These are phyloP conservation scores for Mallotus villosus DNA, from an alignment of 2,797 vertebrate species.

Conservation along the genomic window DNA sequence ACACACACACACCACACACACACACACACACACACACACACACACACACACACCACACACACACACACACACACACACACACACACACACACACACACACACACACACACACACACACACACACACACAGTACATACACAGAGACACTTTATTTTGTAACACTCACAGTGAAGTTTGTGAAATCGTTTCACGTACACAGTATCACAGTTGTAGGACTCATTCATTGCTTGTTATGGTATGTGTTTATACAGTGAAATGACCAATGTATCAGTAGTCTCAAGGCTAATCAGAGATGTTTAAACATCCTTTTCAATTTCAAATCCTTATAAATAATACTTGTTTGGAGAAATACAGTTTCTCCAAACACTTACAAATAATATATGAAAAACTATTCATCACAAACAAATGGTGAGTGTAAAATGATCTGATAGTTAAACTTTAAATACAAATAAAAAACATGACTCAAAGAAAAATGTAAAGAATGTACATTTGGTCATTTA, in stretches of 20 bases:
- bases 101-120: neutral
- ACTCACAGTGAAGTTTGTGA: neutral
- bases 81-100: conserved; percentile 4
- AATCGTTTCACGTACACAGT: neutral
- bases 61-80: no score
- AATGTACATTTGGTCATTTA: conserved; percentile 53
- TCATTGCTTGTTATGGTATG: no score
- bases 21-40: no score
- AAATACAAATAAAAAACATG: conserved; percentile 28
- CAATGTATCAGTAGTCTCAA: neutral
- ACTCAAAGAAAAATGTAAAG: conserved; percentile 31
- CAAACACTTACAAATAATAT: neutral
- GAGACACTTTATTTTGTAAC: neutral
- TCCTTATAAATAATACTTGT: no score
- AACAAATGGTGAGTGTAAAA: conserved; percentile 32
- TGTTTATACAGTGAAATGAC: neutral
- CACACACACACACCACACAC: no score
- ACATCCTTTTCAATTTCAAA: no score
- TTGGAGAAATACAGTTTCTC: neutral
- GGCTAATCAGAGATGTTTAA: neutral
- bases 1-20: neutral
- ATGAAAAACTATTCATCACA: conserved; percentile 12
- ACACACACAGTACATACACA: conserved; percentile 7
- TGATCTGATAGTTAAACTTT: neutral
- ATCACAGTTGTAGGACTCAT: no score